Conservation (phyloP, 2,888 invertebrate species). For the Campoplex nolae region DNA sequence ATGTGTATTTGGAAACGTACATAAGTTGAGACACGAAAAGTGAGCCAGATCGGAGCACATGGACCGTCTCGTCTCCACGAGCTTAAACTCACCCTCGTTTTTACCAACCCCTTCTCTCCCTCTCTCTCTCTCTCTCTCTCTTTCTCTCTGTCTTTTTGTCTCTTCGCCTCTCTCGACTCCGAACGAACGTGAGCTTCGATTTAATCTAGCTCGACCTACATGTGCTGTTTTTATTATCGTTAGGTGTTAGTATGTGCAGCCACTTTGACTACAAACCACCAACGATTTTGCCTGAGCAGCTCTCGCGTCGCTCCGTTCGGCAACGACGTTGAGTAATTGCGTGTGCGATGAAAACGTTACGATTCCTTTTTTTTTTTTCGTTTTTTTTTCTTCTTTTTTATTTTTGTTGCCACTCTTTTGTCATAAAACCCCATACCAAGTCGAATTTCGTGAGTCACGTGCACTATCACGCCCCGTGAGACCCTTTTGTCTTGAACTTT, state of each 20-base stretch:
- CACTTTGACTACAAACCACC: slow-evolving; percentile 28
- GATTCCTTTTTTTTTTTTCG: neutral
- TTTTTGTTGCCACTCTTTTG: too few species aligned
- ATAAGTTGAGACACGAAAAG: slow-evolving; percentile 37
- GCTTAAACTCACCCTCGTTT: slow-evolving; percentile 43
- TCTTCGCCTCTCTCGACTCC: neutral
- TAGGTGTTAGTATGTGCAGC: slow-evolving; percentile 25
- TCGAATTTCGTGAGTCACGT: neutral
- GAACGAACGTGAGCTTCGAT: slow-evolving; percentile 64
- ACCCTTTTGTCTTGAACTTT: neutral
- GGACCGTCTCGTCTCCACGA: slow-evolving; percentile 33
- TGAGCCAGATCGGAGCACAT: slow-evolving; percentile 49
- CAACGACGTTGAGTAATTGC: slow-evolving; percentile 39
- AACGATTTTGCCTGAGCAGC: slow-evolving; percentile 19
- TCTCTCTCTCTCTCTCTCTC: slow-evolving; percentile 24
- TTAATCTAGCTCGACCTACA: slow-evolving; percentile 69
- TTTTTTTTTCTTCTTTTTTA: too few species aligned
- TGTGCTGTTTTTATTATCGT: slow-evolving; percentile 66
- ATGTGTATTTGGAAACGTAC: neutral
- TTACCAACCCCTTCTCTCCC: slow-evolving; percentile 23
- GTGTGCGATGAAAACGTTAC: slow-evolving; percentile 7
- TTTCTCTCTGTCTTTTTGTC: neutral
- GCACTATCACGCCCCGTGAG: neutral
- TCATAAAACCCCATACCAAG: neutral
- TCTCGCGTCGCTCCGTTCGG: slow-evolving; percentile 18